Conservation (phyloP, 2,797 vertebrate genomes). For the Rhinatrema bivittatum region DNA sequence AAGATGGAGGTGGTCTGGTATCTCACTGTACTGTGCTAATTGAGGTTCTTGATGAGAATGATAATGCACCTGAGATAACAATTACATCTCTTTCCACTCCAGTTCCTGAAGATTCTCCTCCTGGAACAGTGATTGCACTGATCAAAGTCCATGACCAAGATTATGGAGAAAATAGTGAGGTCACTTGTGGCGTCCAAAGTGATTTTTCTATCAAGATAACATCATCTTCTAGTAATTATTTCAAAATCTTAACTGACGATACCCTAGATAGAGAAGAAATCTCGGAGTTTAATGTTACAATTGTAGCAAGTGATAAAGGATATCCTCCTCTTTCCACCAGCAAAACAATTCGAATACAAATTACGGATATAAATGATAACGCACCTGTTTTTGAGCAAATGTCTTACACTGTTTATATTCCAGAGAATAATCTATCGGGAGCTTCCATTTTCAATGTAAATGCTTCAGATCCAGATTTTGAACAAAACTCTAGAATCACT, state of each 20-base stretch:
- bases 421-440: conserved; percentile 68
- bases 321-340: conserved; percentile 33
- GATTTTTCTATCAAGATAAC: conserved; percentile 48
- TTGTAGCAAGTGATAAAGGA: conserved; percentile 52
- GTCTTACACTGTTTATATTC: conserved; percentile 64
- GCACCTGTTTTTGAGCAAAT: conserved; percentile 65
- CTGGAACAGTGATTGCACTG: conserved; percentile 46
- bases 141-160: conserved; percentile 61
- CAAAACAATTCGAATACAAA: conserved; percentile 33
- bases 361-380: conserved; percentile 77
- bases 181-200: conserved; percentile 41
- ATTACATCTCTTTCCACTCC: neutral
- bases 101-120: neutral
- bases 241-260: conserved; percentile 48
- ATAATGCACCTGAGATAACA: neutral
- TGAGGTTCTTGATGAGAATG: neutral
- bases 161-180: conserved; percentile 51
- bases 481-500: conserved; percentile 1
- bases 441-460: conserved; percentile 56
- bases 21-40: neutral
- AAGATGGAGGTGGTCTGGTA: neutral
- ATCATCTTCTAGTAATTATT: conserved; percentile 52
- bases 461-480: conserved; percentile 2
- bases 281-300: conserved; percentile 50
- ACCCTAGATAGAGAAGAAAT: conserved; percentile 46